These are phyloP conservation scores for Gallinago media DNA, from an alignment of 2,113 vertebrate species.

Conservation along the genomic window DNA sequence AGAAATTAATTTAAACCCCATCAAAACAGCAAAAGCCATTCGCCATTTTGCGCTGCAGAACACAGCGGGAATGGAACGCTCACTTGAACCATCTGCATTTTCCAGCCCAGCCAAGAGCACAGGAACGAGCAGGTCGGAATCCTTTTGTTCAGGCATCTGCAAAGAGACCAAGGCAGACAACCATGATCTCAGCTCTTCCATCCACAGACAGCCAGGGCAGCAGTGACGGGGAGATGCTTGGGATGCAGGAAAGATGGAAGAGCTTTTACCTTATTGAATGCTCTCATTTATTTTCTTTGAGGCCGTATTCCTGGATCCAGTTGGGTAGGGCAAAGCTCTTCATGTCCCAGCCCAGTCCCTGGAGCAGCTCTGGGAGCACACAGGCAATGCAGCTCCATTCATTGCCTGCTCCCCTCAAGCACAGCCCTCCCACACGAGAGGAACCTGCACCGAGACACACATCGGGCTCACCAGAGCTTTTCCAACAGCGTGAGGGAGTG, in stretches of 20 bases:
- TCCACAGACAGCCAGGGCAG: not conserved
- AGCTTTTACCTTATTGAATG: not conserved
- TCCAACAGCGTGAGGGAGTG: rapidly evolving
- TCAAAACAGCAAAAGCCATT: conserved; percentile 9
- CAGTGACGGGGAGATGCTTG: not conserved
- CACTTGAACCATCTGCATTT: not conserved
- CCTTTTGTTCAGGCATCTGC: conserved; percentile 28
- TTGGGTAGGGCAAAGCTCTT: not conserved
- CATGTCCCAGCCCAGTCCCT: not conserved
- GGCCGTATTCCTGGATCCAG: not conserved
- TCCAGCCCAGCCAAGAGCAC: conserved; percentile 10
- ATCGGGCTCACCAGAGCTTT: not conserved
- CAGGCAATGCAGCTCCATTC: not conserved
- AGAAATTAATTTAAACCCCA: conserved; percentile 26
- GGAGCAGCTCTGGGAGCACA: not conserved
- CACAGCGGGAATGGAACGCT: not conserved
- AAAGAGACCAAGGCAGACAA: not conserved
- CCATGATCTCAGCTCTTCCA: not conserved
- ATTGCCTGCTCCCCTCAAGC: not conserved
- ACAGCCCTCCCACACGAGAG: not conserved
- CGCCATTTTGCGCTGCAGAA: not conserved
- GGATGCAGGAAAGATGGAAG: not conserved
- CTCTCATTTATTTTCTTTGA: not conserved
- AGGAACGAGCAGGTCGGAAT: not conserved
- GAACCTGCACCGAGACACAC: not conserved